Evolutionary conservation across 2,113 vertebrate species (phyloP), one percentile per base, ranked within the genome.

Genomic region (Prietella phreatophila): DNA sequence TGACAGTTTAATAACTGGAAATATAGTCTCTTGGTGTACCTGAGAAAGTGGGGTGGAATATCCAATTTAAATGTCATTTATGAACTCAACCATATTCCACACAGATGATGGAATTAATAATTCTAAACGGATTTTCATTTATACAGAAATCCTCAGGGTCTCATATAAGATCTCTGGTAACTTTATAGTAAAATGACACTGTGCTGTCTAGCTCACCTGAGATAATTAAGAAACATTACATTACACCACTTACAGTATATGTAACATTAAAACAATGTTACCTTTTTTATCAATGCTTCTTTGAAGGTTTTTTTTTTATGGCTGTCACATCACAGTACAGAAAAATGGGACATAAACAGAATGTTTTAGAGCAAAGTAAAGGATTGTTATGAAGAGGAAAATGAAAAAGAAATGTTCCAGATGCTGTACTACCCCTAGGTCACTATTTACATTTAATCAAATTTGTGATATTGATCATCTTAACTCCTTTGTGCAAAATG

Each of bases 1-100:
- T 88, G 85, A 84, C 82, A 82, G 60, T 88, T 88, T 88, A 83
- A 87, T 87, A 87, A 81, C 78, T 75, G 53, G 39, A 71, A 81
- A 86, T 81, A 80, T 67, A 67, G 53, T 33, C 81, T 83, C 69
- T 76, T 11, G 36, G 67, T 76, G 69, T 87, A 83, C 81, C 86
- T 78, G 76, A n/a, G 82, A 88, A 61, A 84, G 82, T 73, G 30
- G 25, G 15, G 14, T 25, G 22, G 82, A 84, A 84, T 78, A 88
- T 87, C 79, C 53, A 69, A 87, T 71, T 73, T 83, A 83, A 78
- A 83, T 36, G 39, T 25, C 27, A 30, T 83, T 87, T 55, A 87
- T 82, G 53, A 82, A 75, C 30, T 73, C 30, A 4, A 17, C 30
- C 36, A 58, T 55, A 42, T 58, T 83, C 25, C 22, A 67, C 10